These are phyloP conservation scores for Leucosticte australis DNA, from an alignment of 2,113 vertebrate species.

Conservation along the genomic window DNA sequence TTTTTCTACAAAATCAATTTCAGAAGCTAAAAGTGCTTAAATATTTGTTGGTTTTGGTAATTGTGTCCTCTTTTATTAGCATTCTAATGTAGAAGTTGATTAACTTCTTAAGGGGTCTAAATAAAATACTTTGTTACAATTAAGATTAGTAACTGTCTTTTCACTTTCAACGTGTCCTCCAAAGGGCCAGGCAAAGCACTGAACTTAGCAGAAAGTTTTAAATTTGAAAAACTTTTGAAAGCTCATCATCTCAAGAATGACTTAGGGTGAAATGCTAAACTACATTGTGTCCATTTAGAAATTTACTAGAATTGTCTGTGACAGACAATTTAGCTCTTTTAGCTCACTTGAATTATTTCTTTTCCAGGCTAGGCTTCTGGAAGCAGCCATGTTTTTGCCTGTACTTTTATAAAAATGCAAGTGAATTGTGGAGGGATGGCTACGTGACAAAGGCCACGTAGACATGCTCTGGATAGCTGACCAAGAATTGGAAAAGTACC, in stretches of 20 bases:
- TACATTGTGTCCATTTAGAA: background rate
- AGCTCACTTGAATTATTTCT: background rate
- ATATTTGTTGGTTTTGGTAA: background rate
- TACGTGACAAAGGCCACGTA: too few species aligned
- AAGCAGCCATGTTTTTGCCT: background rate
- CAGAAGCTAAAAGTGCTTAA: background rate
- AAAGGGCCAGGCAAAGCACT: background rate
- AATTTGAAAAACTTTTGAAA: background rate
- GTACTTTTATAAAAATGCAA: background rate
- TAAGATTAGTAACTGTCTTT: background rate
- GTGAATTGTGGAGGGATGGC: too few species aligned
- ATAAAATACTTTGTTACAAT: background rate
- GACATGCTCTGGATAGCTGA: too few species aligned
- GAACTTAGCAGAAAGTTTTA: background rate
- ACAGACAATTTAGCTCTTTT: background rate
- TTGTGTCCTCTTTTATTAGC: background rate
- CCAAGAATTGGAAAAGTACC: too few species aligned
- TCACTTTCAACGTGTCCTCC: background rate
- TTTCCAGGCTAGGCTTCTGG: background rate
- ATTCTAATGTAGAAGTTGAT: background rate
- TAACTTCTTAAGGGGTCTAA: background rate
- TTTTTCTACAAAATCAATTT: background rate
- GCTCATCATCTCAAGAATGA: accelerated
- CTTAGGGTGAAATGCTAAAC: background rate
- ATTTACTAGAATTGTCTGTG: background rate